Evolutionary conservation across 2,113 vertebrate genomes (phyloP), one percentile per base, ranked within the genome.

Genomic region (Cheirogaleus medius): DNA sequence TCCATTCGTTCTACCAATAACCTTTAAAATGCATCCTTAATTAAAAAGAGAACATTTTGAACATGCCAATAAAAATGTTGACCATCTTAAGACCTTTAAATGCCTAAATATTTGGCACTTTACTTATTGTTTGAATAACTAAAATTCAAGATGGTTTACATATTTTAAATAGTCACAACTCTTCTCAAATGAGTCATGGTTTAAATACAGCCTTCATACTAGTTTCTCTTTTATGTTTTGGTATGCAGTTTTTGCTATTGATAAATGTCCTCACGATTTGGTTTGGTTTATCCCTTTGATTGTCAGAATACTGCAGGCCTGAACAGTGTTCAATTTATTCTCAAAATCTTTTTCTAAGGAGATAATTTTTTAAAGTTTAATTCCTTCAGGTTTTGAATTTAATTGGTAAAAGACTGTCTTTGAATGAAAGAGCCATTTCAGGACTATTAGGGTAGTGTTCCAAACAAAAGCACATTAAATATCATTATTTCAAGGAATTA

Each of bases 31-130:
- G 2, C 17, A 60, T 66, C 1, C 17, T 83, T 74, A 71, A 21
- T 91, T 96, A 73, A 86, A 71, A 82, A 81, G 7, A 87, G 90
- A 97, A 73, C 8, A 81, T 71, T 97, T 97, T 60, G 77, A 90
- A 85, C 49, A 73, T 12, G 74, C n/a, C n/a, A 73, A 11, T 80
- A 87, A 90, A 93, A 87, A 89, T 87, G 23, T n/a, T 82, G 14
- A 69, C 21, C 60, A 76, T 96, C 77, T 94, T 66, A 88, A 96
- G 77, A 39, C 89, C 44, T 91, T 88, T 68, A n/a, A 85, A 92
- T 74, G 47, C 83, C 29, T 74, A 83, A 92, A 90, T 88, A 56
- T 10, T 91, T 96, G 87, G 21, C 29, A 89, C 42, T 93, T 84
- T 20, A 89, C 42, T 88, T 84, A 66, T 39, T 94, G 6, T 20